phyloP scores from a whole-genome alignment of 2,888 invertebrate genomes.

The Pilophorus perplexus region DNA sequence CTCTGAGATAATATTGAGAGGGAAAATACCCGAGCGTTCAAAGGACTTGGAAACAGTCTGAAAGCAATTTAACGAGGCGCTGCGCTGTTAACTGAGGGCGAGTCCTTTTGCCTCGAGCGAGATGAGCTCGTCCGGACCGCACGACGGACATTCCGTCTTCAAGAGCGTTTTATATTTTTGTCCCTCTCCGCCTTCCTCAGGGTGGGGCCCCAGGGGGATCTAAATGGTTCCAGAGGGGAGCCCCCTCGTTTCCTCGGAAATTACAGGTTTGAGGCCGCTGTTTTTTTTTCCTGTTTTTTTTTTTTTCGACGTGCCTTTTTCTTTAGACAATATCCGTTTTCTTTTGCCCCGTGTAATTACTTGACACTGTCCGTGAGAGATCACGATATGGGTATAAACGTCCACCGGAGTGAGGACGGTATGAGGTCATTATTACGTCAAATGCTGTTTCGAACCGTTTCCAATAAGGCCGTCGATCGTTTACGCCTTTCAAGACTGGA shows the following conservation, averaged over 20 bases:
- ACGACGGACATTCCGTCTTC: slow-evolving; percentile 17
- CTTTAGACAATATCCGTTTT: slow-evolving; percentile 39
- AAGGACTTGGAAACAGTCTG: too few species aligned
- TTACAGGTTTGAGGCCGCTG: slow-evolving; percentile 24
- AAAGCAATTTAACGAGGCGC: too few species aligned
- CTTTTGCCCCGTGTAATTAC: slow-evolving; percentile 33
- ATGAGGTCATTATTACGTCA: slow-evolving; percentile 25
- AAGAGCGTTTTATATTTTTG: slow-evolving; percentile 29
- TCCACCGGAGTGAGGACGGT: too few species aligned
- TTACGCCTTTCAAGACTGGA: too few species aligned
- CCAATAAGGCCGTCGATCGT: too few species aligned
- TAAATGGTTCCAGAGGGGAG: slow-evolving; percentile 23
- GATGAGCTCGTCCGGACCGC: slow-evolving; percentile 1
- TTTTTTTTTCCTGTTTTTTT: too few species aligned
- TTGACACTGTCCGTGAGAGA: slow-evolving; percentile 37
- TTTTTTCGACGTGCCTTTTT: slow-evolving; percentile 36
- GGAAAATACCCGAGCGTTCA: too few species aligned
- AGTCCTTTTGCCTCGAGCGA: neutral
- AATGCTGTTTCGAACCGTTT: too few species aligned
- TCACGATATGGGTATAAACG: slow-evolving; percentile 22
- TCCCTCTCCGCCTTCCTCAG: slow-evolving; percentile 19
- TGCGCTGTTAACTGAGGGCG: slow-evolving; percentile 12
- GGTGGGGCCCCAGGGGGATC: too few species aligned
- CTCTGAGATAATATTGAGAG: too few species aligned
- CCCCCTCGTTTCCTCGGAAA: slow-evolving; percentile 1